Evolutionary conservation across 2,113 vertebrate genomes (phyloP), one percentile per base, ranked within the genome.

Genomic region (Bubo scandiacus): DNA sequence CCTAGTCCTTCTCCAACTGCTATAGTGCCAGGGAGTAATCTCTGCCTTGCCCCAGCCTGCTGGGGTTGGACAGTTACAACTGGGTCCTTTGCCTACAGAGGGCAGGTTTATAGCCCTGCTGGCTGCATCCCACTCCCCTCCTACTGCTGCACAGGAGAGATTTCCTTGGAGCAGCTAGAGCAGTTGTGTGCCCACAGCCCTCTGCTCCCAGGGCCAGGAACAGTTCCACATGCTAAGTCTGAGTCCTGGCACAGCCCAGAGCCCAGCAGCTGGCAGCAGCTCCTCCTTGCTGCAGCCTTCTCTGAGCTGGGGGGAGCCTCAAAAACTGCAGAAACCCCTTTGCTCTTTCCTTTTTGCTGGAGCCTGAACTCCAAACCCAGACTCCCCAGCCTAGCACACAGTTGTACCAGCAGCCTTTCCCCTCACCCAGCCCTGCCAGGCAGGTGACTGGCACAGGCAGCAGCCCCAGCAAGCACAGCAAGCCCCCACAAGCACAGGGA

Each of bases 361-460:
- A 88, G 59, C 32, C 20, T 71, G 49, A 86, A 57, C 26, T 93
- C 42, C 70, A 93, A 88, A 86, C 61, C 21, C 36, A 66, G 72
- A n/a, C 29, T 73, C 1, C 2, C 13, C 22, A 81, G 43, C 40
- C 36, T 70, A 81, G n/a, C 19, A n/a, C 3, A 10, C 15, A 27
- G 26, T 20, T 42, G 22, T 58, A 88, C 36, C 38, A 72, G 80
- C 47, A 92, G 73, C 57, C 21, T 81, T 85, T 89, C 43, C 26
- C 20, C 72, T 88, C 45, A 58, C 32, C 34, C 61, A 78, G 61
- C 38, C 66, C 55, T 93, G 54, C 59, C 66, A 63, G 29, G 82
- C 75, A 94, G 83, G 80, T 89, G 88, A 82, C 85, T 78, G 95
- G 80, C 80, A 81, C 49, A 77, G 58, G 54, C 68, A 80, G 66